Conservation (phyloP, 2,113 vertebrate genomes). For the Rhizomys pruinosus region DNA sequence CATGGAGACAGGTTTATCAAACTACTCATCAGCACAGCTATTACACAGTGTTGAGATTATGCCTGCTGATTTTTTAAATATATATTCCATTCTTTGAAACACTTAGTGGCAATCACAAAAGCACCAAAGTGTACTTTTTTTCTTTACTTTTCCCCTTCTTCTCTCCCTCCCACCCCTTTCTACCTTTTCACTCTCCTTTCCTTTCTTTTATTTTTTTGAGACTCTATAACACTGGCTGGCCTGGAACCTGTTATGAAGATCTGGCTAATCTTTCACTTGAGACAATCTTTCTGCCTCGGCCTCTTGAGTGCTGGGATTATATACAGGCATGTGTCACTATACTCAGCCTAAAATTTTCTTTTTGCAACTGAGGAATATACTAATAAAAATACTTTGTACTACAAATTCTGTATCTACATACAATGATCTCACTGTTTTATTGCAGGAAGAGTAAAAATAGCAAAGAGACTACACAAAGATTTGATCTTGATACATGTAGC, state of each 20-base stretch:
- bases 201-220: background rate
- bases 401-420: background rate
- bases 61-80: constrained; percentile 30
- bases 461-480: constrained; percentile 15
- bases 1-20: background rate
- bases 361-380: background rate
- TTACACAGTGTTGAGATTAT: background rate
- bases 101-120: constrained; percentile 12
- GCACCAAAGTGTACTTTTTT: background rate
- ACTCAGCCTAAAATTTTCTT: background rate
- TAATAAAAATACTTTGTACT: constrained; percentile 15
- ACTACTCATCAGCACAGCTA: background rate
- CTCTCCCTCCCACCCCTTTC: background rate
- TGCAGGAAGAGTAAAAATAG: background rate
- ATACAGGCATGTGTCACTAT: background rate
- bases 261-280: background rate
- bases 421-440: background rate
- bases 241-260: background rate
- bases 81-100: constrained; percentile 27
- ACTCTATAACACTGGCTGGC: background rate
- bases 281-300: background rate
- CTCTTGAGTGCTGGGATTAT: background rate
- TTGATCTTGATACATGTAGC: constrained; percentile 4
- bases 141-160: background rate
- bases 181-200: too few species aligned